Evolutionary conservation across 2,113 vertebrate genomes (phyloP), one percentile per base, ranked within the genome.

Genomic region (Tragulus kanchil): DNA sequence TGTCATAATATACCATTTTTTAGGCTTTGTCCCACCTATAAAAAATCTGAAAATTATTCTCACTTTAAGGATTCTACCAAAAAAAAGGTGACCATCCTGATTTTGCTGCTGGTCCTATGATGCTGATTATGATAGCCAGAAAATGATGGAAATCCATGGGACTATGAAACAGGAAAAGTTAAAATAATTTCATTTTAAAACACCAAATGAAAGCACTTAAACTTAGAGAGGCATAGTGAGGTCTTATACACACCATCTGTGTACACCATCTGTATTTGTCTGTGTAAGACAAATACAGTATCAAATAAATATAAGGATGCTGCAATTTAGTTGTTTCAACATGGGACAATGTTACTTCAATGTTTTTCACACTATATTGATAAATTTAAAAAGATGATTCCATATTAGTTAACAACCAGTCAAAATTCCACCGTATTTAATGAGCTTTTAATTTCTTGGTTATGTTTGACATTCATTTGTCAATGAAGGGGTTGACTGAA

Each of bases 141-240:
- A 26, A 77, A 85, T 89, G 50, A 78, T 8, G 48, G 16, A 89
- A 86, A 89, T 64, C 28, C 65, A 64, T 56, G 21, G 15, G 14
- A 5, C 1, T 48, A 85, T 6, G 26, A 9, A 62, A 26, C 50
- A 26, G 7, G 8, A 26, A 59, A 92, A 81, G 56, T 23, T 13
- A 15, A 73, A 56, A 31, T 6, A 17, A 13, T 61, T 84, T 95
- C 36, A 14, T 85, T 93, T 77, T 25, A 73, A 85, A 97, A 79
- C 13, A 26, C 16, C 36, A 93, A 90, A 89, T 78, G 61, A 58
- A 50, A 88, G 45, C 28, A 75, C 79, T 82, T 79, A 84, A 96
- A 69, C 4, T 62, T 73, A n/a, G 31, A 56, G 42, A 92, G 21
- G 12, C 26, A 31, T 5, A 52, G 58, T 75, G 21, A 61, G 13